These are phyloP conservation scores for Rhamnusium bicolor DNA, from an alignment of 2,888 invertebrate genomes.

Conservation along the genomic window DNA sequence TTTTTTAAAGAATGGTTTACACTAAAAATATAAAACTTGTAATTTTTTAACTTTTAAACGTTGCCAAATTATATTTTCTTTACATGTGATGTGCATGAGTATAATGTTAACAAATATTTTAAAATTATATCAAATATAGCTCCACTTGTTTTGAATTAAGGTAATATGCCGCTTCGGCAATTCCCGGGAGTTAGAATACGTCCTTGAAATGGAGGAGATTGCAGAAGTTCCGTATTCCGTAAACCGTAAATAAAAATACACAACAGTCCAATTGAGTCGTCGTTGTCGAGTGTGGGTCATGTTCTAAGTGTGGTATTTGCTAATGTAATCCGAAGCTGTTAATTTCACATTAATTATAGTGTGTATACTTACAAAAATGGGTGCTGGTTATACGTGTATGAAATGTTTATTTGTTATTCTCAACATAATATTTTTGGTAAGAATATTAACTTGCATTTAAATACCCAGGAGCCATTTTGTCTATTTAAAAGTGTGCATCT, in stretches of 20 bases:
- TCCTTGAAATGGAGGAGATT: not conserved
- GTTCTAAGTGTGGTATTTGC: not conserved
- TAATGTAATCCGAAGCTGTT: conserved; percentile 1
- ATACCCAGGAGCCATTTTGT: conserved; percentile 58
- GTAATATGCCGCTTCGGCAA: conserved; percentile 3
- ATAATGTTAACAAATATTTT: not conserved
- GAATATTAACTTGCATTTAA: conserved; percentile 58
- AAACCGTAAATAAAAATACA: not conserved
- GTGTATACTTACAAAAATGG: conserved; percentile 66
- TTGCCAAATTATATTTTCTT: not conserved
- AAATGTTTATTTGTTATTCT: conserved; percentile 82
- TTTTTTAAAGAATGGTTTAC: conserved; percentile 20
- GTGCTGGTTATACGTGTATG: conserved; percentile 80
- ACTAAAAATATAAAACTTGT: not conserved
- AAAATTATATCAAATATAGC: not conserved
- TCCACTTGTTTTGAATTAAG: not conserved
- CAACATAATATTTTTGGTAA: conserved; percentile 84
- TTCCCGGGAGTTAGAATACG: not conserved
- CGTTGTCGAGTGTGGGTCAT: not conserved
- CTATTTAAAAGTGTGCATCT: conserved; percentile 29
- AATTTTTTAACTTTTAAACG: not conserved
- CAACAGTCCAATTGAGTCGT: not conserved
- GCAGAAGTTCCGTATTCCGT: not conserved
- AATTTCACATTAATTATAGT: not conserved
- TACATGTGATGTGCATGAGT: not conserved